phyloP scores from a whole-genome alignment of 2,888 invertebrate species.

The Phrixothrix hirtus region DNA sequence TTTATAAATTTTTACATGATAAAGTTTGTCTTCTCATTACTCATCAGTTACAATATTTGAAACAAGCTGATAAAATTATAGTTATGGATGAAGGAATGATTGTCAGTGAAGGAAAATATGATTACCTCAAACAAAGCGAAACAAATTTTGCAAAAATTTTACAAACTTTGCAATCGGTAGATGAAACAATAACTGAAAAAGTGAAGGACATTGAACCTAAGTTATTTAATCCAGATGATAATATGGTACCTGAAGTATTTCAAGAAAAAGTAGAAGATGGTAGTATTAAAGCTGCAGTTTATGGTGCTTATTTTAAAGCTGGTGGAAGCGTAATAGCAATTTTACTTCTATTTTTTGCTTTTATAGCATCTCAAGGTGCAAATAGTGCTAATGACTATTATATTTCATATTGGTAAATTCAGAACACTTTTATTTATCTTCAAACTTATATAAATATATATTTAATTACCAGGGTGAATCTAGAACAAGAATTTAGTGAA shows the following conservation, averaged over 20 bases:
- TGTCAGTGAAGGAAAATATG: constrained; percentile 67
- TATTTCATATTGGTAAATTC: constrained; percentile 64
- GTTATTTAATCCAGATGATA: constrained; percentile 9
- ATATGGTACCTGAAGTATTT: constrained; percentile 32
- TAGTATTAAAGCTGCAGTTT: constrained; percentile 47
- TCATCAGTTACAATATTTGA: constrained; percentile 68
- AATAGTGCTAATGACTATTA: constrained; percentile 71
- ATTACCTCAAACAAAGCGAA: constrained; percentile 70
- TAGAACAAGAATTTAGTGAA: constrained; percentile 46
- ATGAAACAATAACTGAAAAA: constrained; percentile 6
- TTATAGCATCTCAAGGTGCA: constrained; percentile 62
- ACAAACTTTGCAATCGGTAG: constrained; percentile 17
- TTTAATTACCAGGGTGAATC: constrained; percentile 40
- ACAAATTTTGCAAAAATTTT: constrained; percentile 67
- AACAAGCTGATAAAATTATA: constrained; percentile 50
- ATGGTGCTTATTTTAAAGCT: constrained; percentile 58
- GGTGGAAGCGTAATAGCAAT: constrained; percentile 59
- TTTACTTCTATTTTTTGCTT: constrained; percentile 55
- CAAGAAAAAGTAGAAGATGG: constrained; percentile 49
- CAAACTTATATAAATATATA: neutral
- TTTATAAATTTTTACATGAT: constrained; percentile 61
- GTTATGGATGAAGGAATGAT: constrained; percentile 57
- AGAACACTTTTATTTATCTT: too few relatives aligned
- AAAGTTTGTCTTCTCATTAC: constrained; percentile 71
- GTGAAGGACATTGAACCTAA: neutral